phyloP scores from a whole-genome alignment of 2,797 vertebrate genomes.

The Melanotaenia boesemani region DNA sequence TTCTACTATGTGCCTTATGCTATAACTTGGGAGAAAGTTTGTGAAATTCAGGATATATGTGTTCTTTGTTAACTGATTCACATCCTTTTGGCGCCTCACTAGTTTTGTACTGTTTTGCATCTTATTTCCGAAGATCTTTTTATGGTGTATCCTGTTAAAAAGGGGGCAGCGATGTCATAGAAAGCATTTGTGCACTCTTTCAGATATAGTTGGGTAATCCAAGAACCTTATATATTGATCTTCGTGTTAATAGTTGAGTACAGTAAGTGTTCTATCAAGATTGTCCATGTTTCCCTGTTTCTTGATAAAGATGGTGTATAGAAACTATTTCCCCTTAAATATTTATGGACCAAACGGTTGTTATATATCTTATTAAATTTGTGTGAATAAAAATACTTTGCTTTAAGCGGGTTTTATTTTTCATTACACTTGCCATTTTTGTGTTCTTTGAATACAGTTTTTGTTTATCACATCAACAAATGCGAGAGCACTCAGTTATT shows the following conservation, averaged over 20 bases:
- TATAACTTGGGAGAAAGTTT: constrained; percentile 99
- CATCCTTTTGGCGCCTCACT: constrained; percentile 99
- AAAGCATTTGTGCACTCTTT: constrained; percentile 98
- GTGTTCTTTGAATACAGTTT: constrained; percentile 73
- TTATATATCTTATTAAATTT: constrained; percentile 99
- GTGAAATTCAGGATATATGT: constrained; percentile 99
- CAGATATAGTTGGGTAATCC: constrained; percentile 97
- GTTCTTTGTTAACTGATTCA: constrained; percentile 99
- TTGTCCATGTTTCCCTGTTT: constrained; percentile 99
- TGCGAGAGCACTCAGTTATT: constrained; percentile 74
- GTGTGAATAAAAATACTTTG: constrained; percentile 99
- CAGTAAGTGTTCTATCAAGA: constrained; percentile 99
- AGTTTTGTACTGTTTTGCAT: constrained; percentile 99
- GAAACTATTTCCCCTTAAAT: constrained; percentile 99
- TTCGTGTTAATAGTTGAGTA: constrained; percentile 99
- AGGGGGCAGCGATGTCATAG: constrained; percentile 96
- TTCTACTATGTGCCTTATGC: constrained; percentile 99
- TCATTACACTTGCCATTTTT: constrained; percentile 86
- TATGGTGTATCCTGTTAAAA: constrained; percentile 97
- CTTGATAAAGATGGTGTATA: constrained; percentile 99
- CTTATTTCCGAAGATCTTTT: constrained; percentile 99
- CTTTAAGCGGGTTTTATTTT: constrained; percentile 99
- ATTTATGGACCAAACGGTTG: constrained; percentile 99
- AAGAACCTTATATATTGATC: constrained; percentile 99
- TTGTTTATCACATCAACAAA: constrained; percentile 76